Evolutionary conservation across 2,113 vertebrate genomes (phyloP).

Genomic region (Stigmatopora nigra): DNA sequence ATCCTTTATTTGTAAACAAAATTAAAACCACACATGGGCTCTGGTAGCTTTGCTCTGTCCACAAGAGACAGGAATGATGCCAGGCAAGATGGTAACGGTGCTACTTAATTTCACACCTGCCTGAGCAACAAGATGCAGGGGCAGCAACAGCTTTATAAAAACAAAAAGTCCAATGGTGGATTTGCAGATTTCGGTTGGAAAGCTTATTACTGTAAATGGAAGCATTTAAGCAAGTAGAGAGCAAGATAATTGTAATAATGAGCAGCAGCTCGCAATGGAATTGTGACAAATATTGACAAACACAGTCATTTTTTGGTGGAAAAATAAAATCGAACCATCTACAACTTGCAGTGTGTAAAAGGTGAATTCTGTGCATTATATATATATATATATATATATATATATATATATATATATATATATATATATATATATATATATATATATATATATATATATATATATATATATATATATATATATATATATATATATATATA

Average conservation of each 20-base stretch:
- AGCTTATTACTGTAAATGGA: not conserved
- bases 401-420: too few species aligned
- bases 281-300: not conserved
- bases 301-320: too few species aligned
- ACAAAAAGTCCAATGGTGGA: not conserved
- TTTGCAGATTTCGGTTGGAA: not conserved
- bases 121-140: constrained; percentile 6
- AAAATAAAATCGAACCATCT: too few species aligned
- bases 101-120: constrained; percentile 35
- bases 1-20: not conserved
- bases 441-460: too few species aligned
- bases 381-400: too few species aligned
- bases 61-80: constrained; percentile 6
- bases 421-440: too few species aligned
- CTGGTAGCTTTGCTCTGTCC: not conserved
- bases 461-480: too few species aligned
- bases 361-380: too few species aligned
- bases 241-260: not conserved
- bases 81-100: constrained; percentile 6
- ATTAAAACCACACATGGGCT: not conserved
- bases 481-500: too few species aligned
- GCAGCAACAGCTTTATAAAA: not conserved
- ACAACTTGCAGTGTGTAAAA: too few species aligned
- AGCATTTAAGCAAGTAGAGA: not conserved
- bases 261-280: not conserved